Percentiles rank a stretch among this genome's conserved stretches.
Conservation (phyloP, 2,797 vertebrate genomes). For the Tokudaia muenninki region DNA sequence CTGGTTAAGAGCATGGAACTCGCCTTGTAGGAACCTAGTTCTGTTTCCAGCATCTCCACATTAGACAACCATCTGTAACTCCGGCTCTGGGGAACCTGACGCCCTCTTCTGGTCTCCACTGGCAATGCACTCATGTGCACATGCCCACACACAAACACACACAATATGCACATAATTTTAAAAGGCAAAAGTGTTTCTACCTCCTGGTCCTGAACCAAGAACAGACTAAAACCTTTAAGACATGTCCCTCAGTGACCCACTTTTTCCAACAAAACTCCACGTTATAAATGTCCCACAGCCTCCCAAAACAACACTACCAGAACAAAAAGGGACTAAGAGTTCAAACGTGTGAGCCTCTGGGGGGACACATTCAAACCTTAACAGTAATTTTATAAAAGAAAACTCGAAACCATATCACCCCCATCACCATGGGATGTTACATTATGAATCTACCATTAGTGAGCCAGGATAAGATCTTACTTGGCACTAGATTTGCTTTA, state of each 20-base stretch:
- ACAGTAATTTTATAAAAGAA: neutral
- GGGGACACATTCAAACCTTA: neutral
- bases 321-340: neutral
- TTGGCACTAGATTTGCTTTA: too few relatives aligned
- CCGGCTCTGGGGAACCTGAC: neutral
- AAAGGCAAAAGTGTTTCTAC: neutral
- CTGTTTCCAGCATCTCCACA: neutral
- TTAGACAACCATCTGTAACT: too few relatives aligned
- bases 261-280: neutral
- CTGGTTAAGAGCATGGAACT: neutral
- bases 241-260: neutral
- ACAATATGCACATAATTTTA: neutral
- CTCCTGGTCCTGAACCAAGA: neutral
- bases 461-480: neutral
- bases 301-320: neutral
- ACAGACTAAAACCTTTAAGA: neutral
- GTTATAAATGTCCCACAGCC: neutral
- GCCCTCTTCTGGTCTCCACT: neutral
- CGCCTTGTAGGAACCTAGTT: neutral
- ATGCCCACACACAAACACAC: neutral
- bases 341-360: neutral
- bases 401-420: neutral
- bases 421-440: neutral
- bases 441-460: neutral
- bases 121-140: neutral